phyloP scores from a whole-genome alignment of 2,113 vertebrate genomes.

The Catharus fuscescens region DNA sequence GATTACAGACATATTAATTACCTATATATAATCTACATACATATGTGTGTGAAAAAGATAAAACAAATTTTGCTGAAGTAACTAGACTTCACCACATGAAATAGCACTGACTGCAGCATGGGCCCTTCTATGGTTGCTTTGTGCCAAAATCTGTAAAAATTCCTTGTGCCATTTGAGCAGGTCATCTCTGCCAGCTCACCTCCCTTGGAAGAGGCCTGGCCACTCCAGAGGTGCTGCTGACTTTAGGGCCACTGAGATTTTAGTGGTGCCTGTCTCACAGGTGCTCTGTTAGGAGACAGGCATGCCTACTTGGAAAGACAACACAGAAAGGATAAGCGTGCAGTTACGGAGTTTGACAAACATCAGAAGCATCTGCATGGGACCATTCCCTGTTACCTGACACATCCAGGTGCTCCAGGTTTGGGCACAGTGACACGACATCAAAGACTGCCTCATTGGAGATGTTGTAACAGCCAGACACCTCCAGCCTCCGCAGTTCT shows the following conservation, averaged over 20 bases:
- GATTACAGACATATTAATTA: not conserved
- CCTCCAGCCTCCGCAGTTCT: constrained; percentile 90
- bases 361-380: not conserved
- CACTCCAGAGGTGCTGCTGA: not conserved
- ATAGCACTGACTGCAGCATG: not conserved
- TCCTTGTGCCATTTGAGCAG: rapidly evolving
- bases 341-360: not conserved
- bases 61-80: not conserved
- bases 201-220: not conserved
- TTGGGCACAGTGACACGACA: constrained; percentile 94
- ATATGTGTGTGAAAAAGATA: not conserved
- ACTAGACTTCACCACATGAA: not conserved
- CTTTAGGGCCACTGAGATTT: not conserved
- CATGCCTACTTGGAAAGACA: not conserved
- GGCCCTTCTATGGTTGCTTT: not conserved
- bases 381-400: constrained; percentile 82
- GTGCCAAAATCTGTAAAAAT: not conserved
- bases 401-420: constrained; percentile 94
- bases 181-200: not conserved
- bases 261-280: not conserved
- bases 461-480: constrained; percentile 93
- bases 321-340: not conserved
- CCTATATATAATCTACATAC: not conserved
- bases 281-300: not conserved
- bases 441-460: constrained; percentile 96